Conservation (phyloP, 64 coral and sea anemone species). For the Orbicella faveolata region DNA sequence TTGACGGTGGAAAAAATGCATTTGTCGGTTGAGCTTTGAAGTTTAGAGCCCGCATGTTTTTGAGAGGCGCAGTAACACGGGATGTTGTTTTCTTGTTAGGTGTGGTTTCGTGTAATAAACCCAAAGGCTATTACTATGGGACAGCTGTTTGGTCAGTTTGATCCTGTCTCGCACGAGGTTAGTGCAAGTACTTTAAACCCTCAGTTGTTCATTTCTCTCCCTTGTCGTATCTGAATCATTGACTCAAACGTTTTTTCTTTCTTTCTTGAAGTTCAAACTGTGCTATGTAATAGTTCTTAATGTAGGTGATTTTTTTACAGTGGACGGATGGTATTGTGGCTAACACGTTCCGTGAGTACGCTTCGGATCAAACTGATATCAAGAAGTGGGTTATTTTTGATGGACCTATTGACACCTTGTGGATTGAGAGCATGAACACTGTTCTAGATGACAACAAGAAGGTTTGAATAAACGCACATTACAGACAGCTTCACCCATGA, state of each 20-base stretch:
- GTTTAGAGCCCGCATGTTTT: no score
- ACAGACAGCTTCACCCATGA: neutral
- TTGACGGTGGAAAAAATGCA: no score
- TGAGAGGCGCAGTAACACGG: neutral
- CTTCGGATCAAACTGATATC: conserved; percentile 87
- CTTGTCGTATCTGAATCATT: no score
- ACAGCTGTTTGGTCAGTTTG: conserved; percentile 98
- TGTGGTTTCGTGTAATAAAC: conserved; percentile 93
- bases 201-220: no score
- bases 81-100: conserved; percentile 43
- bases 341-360: conserved; percentile 99
- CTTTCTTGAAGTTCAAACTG: neutral
- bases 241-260: neutral
- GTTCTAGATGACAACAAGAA: conserved; percentile 98
- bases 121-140: conserved; percentile 98
- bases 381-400: conserved; percentile 99
- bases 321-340: conserved; percentile 99
- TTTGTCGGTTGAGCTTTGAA: no score
- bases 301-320: conserved; percentile 13
- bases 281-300: neutral
- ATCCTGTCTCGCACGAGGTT: conserved; percentile 98
- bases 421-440: conserved; percentile 99
- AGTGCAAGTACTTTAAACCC: neutral
- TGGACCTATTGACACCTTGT: conserved; percentile 97
- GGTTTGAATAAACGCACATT: conserved; percentile 26